Evolutionary conservation across 2,113 vertebrate genomes (phyloP), one percentile per base, ranked within the genome.

Genomic region (Sebastes schlegelii): DNA sequence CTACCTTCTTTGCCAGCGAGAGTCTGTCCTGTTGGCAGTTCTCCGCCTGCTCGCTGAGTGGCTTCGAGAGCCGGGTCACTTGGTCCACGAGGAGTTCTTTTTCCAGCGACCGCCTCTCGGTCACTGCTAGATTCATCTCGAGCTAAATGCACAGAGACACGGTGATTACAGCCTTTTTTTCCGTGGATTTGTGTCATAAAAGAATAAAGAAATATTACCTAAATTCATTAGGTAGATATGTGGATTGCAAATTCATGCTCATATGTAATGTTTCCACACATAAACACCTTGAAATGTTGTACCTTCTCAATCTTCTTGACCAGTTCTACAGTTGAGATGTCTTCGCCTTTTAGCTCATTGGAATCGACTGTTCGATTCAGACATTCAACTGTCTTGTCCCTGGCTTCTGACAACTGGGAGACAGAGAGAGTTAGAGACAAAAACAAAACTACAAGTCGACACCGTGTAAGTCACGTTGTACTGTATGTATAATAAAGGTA

Each of bases 301-400:
- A 99, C 98, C 97, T 95, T 89, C 61, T 99, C 93, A 6, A 96
- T 93, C 93, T 96, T 99, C 86, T 95, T 93, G 26, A 94, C 78
- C 80, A 99, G 95, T 71, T 98, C 96, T 13, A 75, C 86, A 74
- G 88, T 64, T 2, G 96, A 95, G 7, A 93, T 94, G 86, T 98
- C 96, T 60, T 95, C 93, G 49, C 97, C 97, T 68, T 91, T 94
- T 77, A 97, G 84, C 8, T 93, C 79, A 85, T 93, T 94, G 74
- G 82, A 90, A 79, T 86, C 91, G 90, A 93, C 9, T 23, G 89
- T 78, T 95, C 54, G 77, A 0, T 60, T 12, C 91, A 93, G 75
- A 95, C 91, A 21, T 69, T 88, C 85, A 66, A 94, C 55, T 89
- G 87, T 94, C 90, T 88, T 95, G 84, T 98, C 96, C 67, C 94